Percentiles rank a stretch among this genome's conserved stretches.
Evolutionary conservation across 2,797 vertebrate species (phyloP).

Genomic region (Halcyon badia): DNA sequence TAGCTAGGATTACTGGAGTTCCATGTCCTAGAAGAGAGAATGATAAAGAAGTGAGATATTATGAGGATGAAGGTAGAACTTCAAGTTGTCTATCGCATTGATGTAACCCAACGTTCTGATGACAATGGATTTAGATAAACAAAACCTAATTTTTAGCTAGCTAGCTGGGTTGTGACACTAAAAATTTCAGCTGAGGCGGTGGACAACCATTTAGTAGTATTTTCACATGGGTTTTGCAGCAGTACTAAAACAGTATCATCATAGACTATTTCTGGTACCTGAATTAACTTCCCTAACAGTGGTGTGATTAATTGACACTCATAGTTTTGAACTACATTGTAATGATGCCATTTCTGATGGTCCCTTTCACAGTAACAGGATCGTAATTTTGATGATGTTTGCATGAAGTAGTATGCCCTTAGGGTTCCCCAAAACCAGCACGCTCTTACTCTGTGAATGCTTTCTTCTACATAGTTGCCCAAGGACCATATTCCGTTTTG

Average conservation of each 20-base stretch:
- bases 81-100: background rate
- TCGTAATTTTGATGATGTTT: background rate
- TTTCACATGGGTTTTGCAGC: background rate
- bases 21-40: background rate
- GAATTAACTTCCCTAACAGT: background rate
- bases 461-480: background rate
- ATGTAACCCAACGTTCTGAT: background rate
- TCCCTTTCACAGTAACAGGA: background rate
- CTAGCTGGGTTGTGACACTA: background rate
- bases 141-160: background rate
- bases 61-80: background rate
- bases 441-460: rapidly evolving
- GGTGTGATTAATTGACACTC: background rate
- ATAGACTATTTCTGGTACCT: rapidly evolving
- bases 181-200: background rate
- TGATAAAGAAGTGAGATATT: background rate
- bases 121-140: background rate
- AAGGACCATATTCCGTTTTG: background rate
- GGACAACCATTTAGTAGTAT: background rate
- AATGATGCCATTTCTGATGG: background rate
- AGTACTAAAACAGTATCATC: background rate
- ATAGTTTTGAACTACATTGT: background rate
- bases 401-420: background rate
- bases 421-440: background rate
- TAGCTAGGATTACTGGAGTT: background rate